These are phyloP conservation scores for Petrophora chlorosata DNA, from an alignment of 2,888 invertebrate genomes.

Conservation along the genomic window DNA sequence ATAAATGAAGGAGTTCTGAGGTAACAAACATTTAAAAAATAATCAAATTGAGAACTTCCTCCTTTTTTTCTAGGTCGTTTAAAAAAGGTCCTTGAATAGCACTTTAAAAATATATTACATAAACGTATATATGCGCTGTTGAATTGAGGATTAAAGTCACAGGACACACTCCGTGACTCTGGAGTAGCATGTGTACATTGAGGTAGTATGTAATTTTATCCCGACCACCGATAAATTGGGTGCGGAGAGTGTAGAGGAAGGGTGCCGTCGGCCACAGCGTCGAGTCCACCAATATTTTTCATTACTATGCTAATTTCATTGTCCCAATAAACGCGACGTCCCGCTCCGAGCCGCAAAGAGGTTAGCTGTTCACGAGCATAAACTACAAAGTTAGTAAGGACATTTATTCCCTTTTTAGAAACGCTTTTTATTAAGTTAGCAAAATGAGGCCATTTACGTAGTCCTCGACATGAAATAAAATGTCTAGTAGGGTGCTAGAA, in stretches of 20 bases:
- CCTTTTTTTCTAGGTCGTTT: too few species aligned
- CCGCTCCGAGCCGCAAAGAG: constrained; percentile 68
- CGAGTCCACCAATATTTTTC: constrained; percentile 77
- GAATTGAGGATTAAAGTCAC: too few species aligned
- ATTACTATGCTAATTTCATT: constrained; percentile 83
- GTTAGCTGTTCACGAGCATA: constrained; percentile 54
- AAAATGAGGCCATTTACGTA: too few species aligned
- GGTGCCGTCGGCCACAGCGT: constrained; percentile 39
- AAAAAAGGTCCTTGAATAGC: too few species aligned
- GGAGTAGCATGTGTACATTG: constrained; percentile 15
- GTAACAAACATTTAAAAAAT: too few species aligned
- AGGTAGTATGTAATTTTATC: constrained; percentile 54
- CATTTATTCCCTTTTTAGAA: background rate
- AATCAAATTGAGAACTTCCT: too few species aligned
- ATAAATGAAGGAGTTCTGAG: too few species aligned
- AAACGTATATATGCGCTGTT: too few species aligned
- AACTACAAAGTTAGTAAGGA: constrained; percentile 15
- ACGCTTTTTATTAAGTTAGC: too few species aligned
- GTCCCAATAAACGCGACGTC: constrained; percentile 75
- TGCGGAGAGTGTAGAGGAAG: constrained; percentile 44
- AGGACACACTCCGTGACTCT: constrained; percentile 22
- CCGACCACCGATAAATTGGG: constrained; percentile 61
- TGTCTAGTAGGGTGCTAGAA: too few species aligned
- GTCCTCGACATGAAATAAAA: too few species aligned
- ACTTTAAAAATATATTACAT: too few species aligned